Conservation (phyloP, 2,888 invertebrate species). For the Drosophila putrida region DNA sequence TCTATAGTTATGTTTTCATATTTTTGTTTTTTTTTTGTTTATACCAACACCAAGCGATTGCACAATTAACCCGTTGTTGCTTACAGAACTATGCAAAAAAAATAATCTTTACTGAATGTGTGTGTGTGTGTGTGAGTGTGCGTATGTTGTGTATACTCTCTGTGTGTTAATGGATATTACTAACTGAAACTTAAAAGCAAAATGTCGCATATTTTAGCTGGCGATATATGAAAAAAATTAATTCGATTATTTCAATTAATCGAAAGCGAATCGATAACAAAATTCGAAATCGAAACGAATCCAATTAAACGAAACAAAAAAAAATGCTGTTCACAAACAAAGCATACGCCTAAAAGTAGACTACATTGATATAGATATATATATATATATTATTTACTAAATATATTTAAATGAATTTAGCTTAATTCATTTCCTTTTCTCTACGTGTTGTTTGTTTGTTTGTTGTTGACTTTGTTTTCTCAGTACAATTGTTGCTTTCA, state of each 20-base stretch:
- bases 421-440: conserved; percentile 16
- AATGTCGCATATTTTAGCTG: conserved; percentile 19
- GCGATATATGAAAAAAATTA: conserved; percentile 4
- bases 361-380: conserved; percentile 5
- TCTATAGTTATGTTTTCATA: conserved; percentile 22
- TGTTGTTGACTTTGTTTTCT: conserved; percentile 32
- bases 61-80: conserved; percentile 92
- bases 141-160: conserved; percentile 6
- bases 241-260: conserved; percentile 1
- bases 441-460: conserved; percentile 32
- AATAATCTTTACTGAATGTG: conserved; percentile 33
- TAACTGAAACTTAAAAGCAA: conserved; percentile 17
- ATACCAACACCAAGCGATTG: conserved; percentile 90
- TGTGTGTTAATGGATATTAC: conserved; percentile 8
- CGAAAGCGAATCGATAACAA: conserved; percentile 6
- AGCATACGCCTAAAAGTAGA: conserved; percentile 38
- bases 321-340: conserved; percentile 75
- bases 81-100: conserved; percentile 69
- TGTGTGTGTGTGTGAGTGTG: conserved; percentile 18
- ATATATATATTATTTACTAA: neutral
- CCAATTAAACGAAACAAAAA: neutral
- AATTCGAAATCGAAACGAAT: neutral
- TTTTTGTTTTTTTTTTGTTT: conserved; percentile 53
- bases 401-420: conserved; percentile 6
- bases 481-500: conserved; percentile 16